Evolutionary conservation across 2,888 invertebrate genomes (phyloP), one percentile per base, ranked within the genome.

Genomic region (Incurvaria masculella): DNA sequence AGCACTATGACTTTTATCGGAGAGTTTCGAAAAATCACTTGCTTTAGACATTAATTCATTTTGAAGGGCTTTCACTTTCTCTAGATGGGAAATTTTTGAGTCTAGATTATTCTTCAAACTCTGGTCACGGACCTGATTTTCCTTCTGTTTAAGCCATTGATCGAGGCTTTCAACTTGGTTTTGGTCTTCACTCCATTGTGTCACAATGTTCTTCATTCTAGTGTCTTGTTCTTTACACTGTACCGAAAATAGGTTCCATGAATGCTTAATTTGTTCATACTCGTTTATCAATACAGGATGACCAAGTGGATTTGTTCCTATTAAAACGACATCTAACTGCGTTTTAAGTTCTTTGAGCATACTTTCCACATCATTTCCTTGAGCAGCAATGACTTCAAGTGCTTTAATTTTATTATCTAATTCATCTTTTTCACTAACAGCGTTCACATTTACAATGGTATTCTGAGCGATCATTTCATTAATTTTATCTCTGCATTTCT

Each of bases 101-200:
- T 91, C 91, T 26, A 91, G 84, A 3, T 88, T 91, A 60, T 87
- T 93, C 66, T 91, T 92, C 2, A 95, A 79, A 55, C 91, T 91
- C 68, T 94, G 94, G 64, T 94, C 94, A 67, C 94, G 91, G 0
- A 95, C 84, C 62, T 89, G 86, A 44, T 83, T 82, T 69, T 97
- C 96, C 62, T 90, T 90, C 45, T 86, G 81, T 63, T 91, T 92
- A 45, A 94, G 79, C 96, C 96, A 97, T 44, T 83, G 81, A 59
- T 89, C 89, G 2, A 96, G 74, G 49, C 83, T 83, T 54, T 92
- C 89, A 26, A 94, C 82, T 18, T 87, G 81, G 44, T 83, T 84
- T 59, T 91, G 90, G 56, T 92, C 91, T 61, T 90, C 86, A 41
- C 86, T 86, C 87, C 92, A 93, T 61, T 91, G 86, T 43, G 85